Evolutionary conservation across 2,113 vertebrate species (phyloP).

Genomic region (Cyrtonyx montezumae): DNA sequence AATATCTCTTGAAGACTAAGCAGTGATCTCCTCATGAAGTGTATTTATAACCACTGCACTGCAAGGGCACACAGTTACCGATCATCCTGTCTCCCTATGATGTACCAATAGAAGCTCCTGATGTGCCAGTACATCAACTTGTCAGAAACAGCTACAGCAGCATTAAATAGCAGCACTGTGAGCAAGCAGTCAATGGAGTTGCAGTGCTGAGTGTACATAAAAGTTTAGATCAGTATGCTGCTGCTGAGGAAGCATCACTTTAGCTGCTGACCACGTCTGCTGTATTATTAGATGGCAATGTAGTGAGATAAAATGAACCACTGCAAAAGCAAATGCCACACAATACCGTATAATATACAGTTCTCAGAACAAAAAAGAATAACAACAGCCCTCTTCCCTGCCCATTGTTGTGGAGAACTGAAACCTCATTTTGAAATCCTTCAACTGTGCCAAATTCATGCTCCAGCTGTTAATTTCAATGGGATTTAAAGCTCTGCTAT

Average conservation of each 20-base stretch:
- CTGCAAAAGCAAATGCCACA: not conserved
- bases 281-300: not conserved
- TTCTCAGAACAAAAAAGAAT: not conserved
- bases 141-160: not conserved
- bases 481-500: not conserved
- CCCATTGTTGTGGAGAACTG: not conserved
- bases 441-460: not conserved
- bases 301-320: not conserved
- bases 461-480: not conserved
- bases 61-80: fast-evolving
- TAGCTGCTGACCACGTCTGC: not conserved
- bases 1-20: not conserved
- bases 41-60: not conserved
- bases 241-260: not conserved
- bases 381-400: not conserved
- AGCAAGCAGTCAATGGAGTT: not conserved
- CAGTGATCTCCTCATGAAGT: not conserved
- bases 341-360: not conserved
- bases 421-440: not conserved
- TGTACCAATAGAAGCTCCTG: not conserved
- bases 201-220: fast-evolving
- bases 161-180: not conserved
- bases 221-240: not conserved
- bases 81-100: not conserved
- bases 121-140: not conserved